These are phyloP conservation scores for Macrosoma leucophasiata DNA, from an alignment of 2,888 invertebrate genomes.

Conservation along the genomic window DNA sequence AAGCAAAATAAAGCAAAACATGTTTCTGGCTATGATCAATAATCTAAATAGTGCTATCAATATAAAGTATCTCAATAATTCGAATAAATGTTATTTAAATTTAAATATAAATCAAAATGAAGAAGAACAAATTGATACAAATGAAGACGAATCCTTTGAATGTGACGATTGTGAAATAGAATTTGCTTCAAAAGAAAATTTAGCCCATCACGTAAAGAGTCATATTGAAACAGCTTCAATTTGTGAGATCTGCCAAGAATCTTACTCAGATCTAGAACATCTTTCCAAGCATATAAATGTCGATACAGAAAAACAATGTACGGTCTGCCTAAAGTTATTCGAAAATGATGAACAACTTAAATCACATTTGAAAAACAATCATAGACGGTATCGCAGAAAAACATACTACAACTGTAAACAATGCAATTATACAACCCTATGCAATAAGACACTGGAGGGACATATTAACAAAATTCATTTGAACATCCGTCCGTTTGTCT, in stretches of 20 bases:
- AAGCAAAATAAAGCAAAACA: conserved; percentile 27
- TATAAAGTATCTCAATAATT: conserved; percentile 11
- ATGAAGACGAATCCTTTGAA: conserved; percentile 1
- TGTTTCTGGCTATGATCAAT: conserved; percentile 22
- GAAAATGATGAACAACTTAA: conserved; percentile 34
- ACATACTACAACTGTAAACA: conserved; percentile 32
- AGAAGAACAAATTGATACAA: conserved; percentile 2
- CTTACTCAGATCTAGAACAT: conserved; percentile 28
- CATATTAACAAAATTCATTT: conserved; percentile 49
- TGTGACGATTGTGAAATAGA: conserved; percentile 26
- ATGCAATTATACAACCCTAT: conserved; percentile 38
- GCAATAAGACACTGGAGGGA: conserved; percentile 40
- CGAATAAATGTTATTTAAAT: conserved; percentile 13
- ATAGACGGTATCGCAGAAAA: conserved; percentile 21
- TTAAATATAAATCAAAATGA: conserved; percentile 11
- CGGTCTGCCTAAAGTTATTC: conserved; percentile 38
- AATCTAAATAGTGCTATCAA: conserved; percentile 28
- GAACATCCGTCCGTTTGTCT: conserved; percentile 36
- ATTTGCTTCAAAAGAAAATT: conserved; percentile 22
- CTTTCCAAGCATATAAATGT: conserved; percentile 32
- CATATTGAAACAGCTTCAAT: conserved; percentile 26
- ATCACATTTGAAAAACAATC: conserved; percentile 20
- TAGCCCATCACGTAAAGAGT: conserved; percentile 11
- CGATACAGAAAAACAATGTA: conserved; percentile 36
- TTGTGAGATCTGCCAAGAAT: conserved; percentile 38